Evolutionary conservation across 2,113 vertebrate species (phyloP).

Genomic region (Paradisaea rubra): DNA sequence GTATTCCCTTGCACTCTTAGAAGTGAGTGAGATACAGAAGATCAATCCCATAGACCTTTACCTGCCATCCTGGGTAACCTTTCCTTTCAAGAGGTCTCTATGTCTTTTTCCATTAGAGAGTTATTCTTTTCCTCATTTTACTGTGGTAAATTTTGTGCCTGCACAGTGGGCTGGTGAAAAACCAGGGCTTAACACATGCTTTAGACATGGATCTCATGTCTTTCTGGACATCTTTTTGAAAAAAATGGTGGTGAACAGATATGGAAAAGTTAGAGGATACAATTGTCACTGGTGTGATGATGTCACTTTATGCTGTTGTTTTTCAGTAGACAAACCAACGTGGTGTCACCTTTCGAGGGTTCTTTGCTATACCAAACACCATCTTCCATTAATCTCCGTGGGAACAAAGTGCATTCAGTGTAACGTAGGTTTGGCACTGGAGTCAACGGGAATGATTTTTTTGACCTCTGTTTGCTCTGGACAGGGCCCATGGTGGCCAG

Average conservation of each 20-base stretch:
- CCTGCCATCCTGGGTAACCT: not conserved
- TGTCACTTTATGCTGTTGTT: not conserved
- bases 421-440: not conserved
- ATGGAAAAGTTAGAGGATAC: not conserved
- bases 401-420: not conserved
- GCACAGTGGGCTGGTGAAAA: not conserved
- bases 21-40: not conserved
- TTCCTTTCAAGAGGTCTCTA: not conserved
- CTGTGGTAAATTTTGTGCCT: not conserved
- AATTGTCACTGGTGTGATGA: not conserved
- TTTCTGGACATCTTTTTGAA: not conserved
- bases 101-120: not conserved
- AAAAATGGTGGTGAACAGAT: not conserved
- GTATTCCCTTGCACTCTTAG: not conserved
- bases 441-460: not conserved
- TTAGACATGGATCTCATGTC: not conserved
- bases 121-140: not conserved
- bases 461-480: slow-evolving; percentile 40
- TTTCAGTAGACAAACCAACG: not conserved
- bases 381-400: not conserved
- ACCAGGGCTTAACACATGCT: not conserved
- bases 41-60: not conserved
- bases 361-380: not conserved
- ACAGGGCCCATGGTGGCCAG: not conserved
- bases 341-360: not conserved